A percentile compares a stretch with the other conserved stretches of the same genome.
phyloP scores from a whole-genome alignment of 2,797 vertebrate species.

The Eurystomus glaucurus region DNA sequence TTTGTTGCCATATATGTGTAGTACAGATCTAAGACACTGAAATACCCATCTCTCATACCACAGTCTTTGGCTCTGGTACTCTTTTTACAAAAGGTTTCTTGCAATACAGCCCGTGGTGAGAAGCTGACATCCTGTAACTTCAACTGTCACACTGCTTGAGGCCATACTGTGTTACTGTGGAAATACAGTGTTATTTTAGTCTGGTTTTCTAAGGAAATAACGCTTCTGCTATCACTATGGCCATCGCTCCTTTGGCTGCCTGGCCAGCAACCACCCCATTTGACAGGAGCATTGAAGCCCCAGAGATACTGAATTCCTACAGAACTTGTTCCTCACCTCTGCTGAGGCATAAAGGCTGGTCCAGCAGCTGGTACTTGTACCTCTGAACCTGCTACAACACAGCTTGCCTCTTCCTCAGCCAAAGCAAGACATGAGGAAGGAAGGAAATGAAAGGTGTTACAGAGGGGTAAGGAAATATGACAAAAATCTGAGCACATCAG shows the following conservation, averaged over 20 bases:
- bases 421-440: neutral
- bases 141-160: neutral
- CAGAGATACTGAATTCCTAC: neutral
- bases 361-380: neutral
- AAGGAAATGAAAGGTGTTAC: neutral
- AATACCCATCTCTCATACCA: neutral
- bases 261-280: neutral
- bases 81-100: neutral
- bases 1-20: neutral
- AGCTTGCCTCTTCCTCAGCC: neutral
- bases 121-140: neutral
- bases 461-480: neutral
- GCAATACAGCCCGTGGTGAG: neutral
- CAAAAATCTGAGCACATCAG: neutral
- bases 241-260: neutral
- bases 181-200: neutral
- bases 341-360: neutral
- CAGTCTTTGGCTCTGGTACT: neutral
- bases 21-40: neutral
- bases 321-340: neutral
- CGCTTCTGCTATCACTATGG: neutral
- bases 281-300: neutral
- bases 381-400: neutral
- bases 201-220: neutral
- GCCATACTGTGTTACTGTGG: neutral